Evolutionary conservation across 2,113 vertebrate genomes (phyloP).

Genomic region (Fulmarus glacialis): DNA sequence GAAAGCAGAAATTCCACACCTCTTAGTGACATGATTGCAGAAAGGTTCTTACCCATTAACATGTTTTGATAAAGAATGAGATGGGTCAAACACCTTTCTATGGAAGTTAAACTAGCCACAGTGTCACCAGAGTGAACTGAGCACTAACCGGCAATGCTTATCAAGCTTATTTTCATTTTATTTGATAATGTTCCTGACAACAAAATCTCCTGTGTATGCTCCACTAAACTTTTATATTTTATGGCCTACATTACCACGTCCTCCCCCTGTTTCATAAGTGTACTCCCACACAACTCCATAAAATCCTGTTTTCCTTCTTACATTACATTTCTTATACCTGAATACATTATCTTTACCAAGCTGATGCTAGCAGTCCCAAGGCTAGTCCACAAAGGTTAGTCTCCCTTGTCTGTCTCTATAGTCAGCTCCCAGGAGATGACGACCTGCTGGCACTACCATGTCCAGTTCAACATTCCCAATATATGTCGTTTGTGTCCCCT

Average conservation of each 20-base stretch:
- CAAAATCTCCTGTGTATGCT: background rate
- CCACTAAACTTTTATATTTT: background rate
- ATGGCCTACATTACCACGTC: fast-evolving
- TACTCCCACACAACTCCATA: background rate
- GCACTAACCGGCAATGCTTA: background rate
- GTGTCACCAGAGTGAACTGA: background rate
- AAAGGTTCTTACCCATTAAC: background rate
- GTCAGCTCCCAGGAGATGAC: background rate
- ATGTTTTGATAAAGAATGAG: background rate
- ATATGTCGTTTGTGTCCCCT: fast-evolving
- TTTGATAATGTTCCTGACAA: background rate
- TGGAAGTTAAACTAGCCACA: background rate
- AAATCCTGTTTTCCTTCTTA: background rate
- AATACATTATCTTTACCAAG: background rate
- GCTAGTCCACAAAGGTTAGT: background rate
- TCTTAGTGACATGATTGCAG: background rate
- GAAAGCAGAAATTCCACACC: background rate
- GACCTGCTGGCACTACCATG: background rate
- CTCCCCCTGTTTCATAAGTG: background rate
- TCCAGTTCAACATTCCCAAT: background rate
- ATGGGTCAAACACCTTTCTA: background rate
- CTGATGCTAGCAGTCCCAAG: background rate
- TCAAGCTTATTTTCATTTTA: background rate
- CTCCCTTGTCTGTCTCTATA: background rate
- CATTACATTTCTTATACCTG: background rate